Percentiles rank a stretch among this genome's conserved stretches.
These are phyloP conservation scores for Montipora cactus DNA, from an alignment of 64 coral and sea anemone genomes.

Conservation along the genomic window DNA sequence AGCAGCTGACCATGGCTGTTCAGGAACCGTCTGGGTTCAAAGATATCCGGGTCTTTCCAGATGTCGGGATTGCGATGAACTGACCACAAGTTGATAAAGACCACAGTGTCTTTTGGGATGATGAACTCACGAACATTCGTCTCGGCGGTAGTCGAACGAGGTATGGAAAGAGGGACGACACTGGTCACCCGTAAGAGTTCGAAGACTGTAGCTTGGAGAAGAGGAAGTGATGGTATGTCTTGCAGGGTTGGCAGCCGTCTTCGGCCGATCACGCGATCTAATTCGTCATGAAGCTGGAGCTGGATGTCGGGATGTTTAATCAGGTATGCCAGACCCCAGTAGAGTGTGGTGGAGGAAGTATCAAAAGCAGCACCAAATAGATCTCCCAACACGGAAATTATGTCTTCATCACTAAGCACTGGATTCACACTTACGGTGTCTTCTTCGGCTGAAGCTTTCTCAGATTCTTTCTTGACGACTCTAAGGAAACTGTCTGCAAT, in stretches of 20 bases:
- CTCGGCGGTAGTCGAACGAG: slow-evolving; percentile 72
- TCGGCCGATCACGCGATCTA: slow-evolving; percentile 64
- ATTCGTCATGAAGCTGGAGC: slow-evolving; percentile 56
- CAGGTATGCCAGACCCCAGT: slow-evolving; percentile 66
- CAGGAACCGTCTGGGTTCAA: slow-evolving; percentile 76
- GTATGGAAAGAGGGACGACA: slow-evolving; percentile 45
- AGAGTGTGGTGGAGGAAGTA: slow-evolving; percentile 57
- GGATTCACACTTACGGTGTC: not conserved
- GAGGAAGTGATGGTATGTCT: slow-evolving; percentile 73
- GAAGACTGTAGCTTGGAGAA: slow-evolving; percentile 69
- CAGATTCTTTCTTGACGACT: not conserved
- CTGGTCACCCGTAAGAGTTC: slow-evolving; percentile 63
- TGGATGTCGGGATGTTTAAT: slow-evolving; percentile 75
- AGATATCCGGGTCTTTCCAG: slow-evolving; percentile 79
- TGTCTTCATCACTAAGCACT: not conserved
- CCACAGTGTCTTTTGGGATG: slow-evolving; percentile 82
- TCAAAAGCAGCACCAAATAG: not conserved
- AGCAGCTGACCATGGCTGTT: slow-evolving; percentile 67
- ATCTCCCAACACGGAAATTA: not conserved
- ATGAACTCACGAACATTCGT: slow-evolving; percentile 50
- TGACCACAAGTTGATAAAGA: slow-evolving; percentile 85
- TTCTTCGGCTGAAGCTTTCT: not conserved
- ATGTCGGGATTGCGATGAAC: slow-evolving; percentile 40
- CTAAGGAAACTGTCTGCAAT: not conserved
- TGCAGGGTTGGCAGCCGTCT: slow-evolving; percentile 32